A percentile compares a stretch with the other conserved stretches of the same genome.
phyloP scores from a whole-genome alignment of 2,797 vertebrate genomes.

The Hypotaenidia okinawae region DNA sequence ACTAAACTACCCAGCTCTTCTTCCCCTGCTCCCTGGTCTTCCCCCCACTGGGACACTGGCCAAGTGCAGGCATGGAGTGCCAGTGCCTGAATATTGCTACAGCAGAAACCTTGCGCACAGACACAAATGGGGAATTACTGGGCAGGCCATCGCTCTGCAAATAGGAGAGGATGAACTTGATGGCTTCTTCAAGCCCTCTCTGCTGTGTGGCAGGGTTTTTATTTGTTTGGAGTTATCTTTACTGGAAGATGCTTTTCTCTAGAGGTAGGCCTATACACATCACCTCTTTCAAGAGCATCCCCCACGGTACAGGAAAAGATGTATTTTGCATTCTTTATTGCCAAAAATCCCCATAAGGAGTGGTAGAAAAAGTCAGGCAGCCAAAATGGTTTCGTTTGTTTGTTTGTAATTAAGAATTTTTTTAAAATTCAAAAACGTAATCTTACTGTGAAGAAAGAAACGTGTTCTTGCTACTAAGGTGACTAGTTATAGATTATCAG shows the following conservation, averaged over 20 bases:
- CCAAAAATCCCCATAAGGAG: neutral
- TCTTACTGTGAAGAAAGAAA: neutral
- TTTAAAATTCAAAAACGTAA: too few relatives aligned
- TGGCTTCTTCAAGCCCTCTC: neutral
- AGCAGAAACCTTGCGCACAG: neutral
- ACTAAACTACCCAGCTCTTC: neutral
- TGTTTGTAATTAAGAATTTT: neutral
- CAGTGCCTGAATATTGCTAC: neutral
- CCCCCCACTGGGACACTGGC: fast-evolving
- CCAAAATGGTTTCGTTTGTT: neutral
- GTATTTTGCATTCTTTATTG: neutral
- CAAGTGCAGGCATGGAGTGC: fast-evolving
- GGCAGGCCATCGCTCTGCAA: neutral
- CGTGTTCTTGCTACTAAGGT: neutral
- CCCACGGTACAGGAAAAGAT: fast-evolving
- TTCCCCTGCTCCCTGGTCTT: neutral
- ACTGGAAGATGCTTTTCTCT: neutral
- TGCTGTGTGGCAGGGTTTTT: neutral
- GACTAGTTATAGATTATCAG: neutral
- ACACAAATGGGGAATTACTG: neutral
- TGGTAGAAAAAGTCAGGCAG: neutral
- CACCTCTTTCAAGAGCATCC: neutral
- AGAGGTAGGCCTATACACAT: neutral
- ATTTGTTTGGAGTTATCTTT: neutral
- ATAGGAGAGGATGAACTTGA: neutral